Evolutionary conservation across 2,797 vertebrate genomes (phyloP), one percentile per base, ranked within the genome.

Genomic region (Amniataba percoides): DNA sequence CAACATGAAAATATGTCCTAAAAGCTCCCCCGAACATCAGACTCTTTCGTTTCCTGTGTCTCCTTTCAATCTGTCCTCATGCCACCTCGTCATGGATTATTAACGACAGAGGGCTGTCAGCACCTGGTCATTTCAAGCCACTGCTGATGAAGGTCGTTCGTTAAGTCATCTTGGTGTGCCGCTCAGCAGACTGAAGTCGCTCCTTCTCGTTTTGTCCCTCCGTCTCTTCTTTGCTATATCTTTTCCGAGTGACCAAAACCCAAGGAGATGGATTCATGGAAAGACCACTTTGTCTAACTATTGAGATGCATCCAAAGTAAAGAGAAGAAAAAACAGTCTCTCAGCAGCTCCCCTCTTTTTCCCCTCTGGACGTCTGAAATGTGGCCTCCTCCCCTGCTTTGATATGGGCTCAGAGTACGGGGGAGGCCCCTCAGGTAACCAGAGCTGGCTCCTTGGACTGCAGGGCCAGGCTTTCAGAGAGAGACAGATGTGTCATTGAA

Each of bases 391-490:
- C 68, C 49, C 71, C 36, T 60, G 70, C 88, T 87, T 85, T 82
- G 78, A 90, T 87, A 85, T 56, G 74, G 48, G 68, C 86, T 84
- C 68, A 43, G 78, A 77, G 79, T 71, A 70, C 1, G 5, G 71
- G 71, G 53, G 84, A 82, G 90, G 80, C 80, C 88, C 82, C 81
- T 68, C 85, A 89, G 86, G 89, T 92, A 93, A 93, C 82, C 81
- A 42, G 79, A 91, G 81, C 80, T 46, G 51, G 62, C 78, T 85
- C 84, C 77, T 62, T 67, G 81, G 82, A 77, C 74, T 74, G 84
- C 52, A 49, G 81, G 72, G 69, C 55, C 76, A 64, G 64, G 66
- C 68, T 90, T 82, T 74, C 56, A 86, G 51, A 70, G 64, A 71
- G 49, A 87, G 81, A 89, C 74, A 86, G 81, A 90, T 82, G 87